Conservation (phyloP, 2,113 vertebrate species). For the Pleuronectes platessa region DNA sequence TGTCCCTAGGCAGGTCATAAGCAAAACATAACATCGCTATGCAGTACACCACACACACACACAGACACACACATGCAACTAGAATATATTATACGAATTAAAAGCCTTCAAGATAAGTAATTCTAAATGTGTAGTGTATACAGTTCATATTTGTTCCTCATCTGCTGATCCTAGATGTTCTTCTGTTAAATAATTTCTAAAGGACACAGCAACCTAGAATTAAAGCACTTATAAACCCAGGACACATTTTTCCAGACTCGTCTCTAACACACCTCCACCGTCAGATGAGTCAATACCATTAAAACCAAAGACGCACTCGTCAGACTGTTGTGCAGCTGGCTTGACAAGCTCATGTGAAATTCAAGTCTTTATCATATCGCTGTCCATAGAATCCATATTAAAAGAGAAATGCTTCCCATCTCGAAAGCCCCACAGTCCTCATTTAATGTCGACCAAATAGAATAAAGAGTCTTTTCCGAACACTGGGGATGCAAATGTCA, state of each 20-base stretch:
- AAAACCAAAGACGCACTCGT: neutral
- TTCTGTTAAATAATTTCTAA: too few species aligned
- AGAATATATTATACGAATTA: too few species aligned
- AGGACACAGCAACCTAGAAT: too few species aligned
- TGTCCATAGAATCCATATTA: conserved; percentile 26
- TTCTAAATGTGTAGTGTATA: too few species aligned
- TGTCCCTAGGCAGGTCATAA: too few species aligned
- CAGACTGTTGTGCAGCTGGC: neutral
- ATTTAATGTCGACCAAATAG: conserved; percentile 42
- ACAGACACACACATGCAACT: too few species aligned
- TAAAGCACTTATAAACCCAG: neutral
- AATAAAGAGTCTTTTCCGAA: conserved; percentile 58
- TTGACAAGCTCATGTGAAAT: conserved; percentile 29
- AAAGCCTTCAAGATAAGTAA: too few species aligned
- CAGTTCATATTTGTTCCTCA: too few species aligned
- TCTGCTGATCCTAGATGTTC: too few species aligned
- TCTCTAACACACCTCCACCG: neutral
- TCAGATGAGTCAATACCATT: neutral
- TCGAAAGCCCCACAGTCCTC: conserved; percentile 26
- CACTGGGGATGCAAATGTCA: conserved; percentile 63
- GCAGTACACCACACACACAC: too few species aligned
- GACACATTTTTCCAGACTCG: neutral
- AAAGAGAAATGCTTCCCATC: conserved; percentile 7
- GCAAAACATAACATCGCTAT: too few species aligned
- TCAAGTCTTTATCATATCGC: neutral